phyloP scores from a whole-genome alignment of 2,113 vertebrate genomes.

The Brachyistius frenatus region DNA sequence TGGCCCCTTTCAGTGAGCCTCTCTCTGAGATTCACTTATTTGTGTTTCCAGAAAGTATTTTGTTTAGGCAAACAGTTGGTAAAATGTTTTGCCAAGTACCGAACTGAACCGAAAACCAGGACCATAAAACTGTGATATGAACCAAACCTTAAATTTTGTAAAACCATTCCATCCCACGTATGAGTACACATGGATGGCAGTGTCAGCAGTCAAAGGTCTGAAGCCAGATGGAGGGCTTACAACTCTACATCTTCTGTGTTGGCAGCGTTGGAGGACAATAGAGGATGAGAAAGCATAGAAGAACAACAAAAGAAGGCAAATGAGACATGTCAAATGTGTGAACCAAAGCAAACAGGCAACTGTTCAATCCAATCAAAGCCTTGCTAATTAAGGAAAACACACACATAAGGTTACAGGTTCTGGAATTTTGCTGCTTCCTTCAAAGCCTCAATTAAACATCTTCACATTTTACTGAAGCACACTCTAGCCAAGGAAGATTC shows the following conservation, averaged over 20 bases:
- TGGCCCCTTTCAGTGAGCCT: too few relatives aligned
- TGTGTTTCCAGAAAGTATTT: too few relatives aligned
- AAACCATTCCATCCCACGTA: background rate
- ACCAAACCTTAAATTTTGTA: too few relatives aligned
- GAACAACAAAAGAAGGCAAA: conserved; percentile 51
- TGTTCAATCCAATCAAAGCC: conserved; percentile 53
- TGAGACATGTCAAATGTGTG: conserved; percentile 48
- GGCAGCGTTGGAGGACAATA: conserved; percentile 23
- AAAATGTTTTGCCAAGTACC: too few relatives aligned
- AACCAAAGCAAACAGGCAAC: conserved; percentile 57
- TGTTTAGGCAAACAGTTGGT: too few relatives aligned
- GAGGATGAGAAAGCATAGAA: conserved; percentile 37
- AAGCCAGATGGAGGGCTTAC: conserved; percentile 43
- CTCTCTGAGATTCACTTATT: too few relatives aligned
- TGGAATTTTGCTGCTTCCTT: conserved; percentile 5
- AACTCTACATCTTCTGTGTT: conserved; percentile 37
- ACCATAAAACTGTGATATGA: too few relatives aligned
- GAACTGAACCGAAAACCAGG: too few relatives aligned
- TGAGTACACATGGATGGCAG: conserved; percentile 8
- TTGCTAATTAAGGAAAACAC: conserved; percentile 29
- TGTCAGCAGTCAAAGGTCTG: conserved; percentile 19
- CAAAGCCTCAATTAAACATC: conserved; percentile 38
- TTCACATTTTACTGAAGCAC: conserved; percentile 14
- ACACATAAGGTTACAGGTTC: background rate
- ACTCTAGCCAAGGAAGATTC: background rate